Percentiles rank a stretch among this genome's conserved stretches.
phyloP scores from a whole-genome alignment of 2,888 invertebrate genomes.

The Pyralis farinalis region DNA sequence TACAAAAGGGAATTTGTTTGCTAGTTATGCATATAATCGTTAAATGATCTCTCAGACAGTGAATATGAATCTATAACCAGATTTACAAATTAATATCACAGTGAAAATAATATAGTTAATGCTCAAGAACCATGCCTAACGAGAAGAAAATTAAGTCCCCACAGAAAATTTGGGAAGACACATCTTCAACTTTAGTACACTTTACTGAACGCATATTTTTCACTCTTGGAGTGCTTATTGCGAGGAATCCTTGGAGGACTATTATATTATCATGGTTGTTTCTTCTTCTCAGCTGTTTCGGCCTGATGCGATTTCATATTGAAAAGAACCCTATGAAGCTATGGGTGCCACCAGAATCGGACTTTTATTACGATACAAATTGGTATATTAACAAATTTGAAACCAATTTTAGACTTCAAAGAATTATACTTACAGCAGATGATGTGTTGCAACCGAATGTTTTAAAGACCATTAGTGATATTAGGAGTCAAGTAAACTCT shows the following conservation, averaged over 20 bases:
- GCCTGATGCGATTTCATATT: conserved; percentile 84
- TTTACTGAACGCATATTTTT: conserved; percentile 67
- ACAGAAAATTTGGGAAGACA: conserved; percentile 64
- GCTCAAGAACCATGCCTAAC: conserved; percentile 41
- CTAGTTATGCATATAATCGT: neutral
- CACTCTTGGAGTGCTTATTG: conserved; percentile 83
- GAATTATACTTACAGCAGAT: conserved; percentile 82
- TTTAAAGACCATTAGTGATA: conserved; percentile 72
- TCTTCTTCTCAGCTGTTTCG: conserved; percentile 80
- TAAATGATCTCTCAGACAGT: neutral
- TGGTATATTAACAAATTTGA: conserved; percentile 86
- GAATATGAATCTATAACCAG: neutral
- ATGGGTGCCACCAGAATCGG: conserved; percentile 88
- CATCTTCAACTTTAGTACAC: conserved; percentile 62
- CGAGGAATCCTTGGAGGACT: conserved; percentile 81
- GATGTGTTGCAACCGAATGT: conserved; percentile 84
- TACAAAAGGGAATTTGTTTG: neutral
- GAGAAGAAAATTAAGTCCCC: conserved; percentile 49
- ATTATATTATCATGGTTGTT: conserved; percentile 78
- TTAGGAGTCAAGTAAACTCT: conserved; percentile 71
- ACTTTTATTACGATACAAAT: conserved; percentile 85
- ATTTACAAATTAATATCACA: neutral
- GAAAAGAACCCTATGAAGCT: conserved; percentile 88
- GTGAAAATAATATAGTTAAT: neutral
- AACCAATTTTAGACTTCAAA: conserved; percentile 82